Evolutionary conservation across 2,888 invertebrate species (phyloP).

Genomic region (Adelognathus sp.): DNA sequence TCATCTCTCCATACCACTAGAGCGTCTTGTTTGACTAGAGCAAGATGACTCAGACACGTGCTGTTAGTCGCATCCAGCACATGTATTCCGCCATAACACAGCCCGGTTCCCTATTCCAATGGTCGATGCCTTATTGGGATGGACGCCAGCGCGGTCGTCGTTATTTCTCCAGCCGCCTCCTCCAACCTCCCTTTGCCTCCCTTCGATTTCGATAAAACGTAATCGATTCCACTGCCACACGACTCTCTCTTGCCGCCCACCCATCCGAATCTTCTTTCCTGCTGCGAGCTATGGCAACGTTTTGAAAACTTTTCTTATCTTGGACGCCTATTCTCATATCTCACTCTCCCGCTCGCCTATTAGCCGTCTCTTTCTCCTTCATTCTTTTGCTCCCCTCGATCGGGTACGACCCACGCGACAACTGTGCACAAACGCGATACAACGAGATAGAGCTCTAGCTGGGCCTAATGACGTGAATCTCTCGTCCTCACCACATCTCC

Average conservation of each 20-base stretch:
- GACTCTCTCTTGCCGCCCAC: slow-evolving; percentile 48
- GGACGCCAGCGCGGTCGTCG: slow-evolving; percentile 56
- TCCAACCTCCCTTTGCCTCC: slow-evolving; percentile 35
- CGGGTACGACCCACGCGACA: slow-evolving; percentile 53
- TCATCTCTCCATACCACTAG: not conserved
- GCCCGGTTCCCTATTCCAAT: slow-evolving; percentile 1
- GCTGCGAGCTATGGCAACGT: slow-evolving; percentile 54
- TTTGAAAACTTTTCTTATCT: slow-evolving; percentile 64
- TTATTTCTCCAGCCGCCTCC: slow-evolving; percentile 41
- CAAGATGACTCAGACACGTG: slow-evolving; percentile 63
- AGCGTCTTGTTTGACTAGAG: slow-evolving; percentile 50
- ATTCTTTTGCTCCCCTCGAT: slow-evolving; percentile 45
- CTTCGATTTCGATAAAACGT: slow-evolving; percentile 63
- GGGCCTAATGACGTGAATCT: slow-evolving; percentile 55
- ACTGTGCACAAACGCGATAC: slow-evolving; percentile 44
- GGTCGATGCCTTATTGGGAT: slow-evolving; percentile 55
- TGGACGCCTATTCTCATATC: slow-evolving; percentile 20
- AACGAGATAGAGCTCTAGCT: slow-evolving; percentile 48
- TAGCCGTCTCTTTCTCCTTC: slow-evolving; percentile 30
- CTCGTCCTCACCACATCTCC: not conserved
- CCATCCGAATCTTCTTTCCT: slow-evolving; percentile 28
- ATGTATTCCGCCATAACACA: not conserved
- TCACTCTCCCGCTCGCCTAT: slow-evolving; percentile 34
- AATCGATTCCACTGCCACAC: slow-evolving; percentile 58
- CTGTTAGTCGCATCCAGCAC: slow-evolving; percentile 1